Base-by-base conservation (phyloP, 1,140 invertebrate species). In the Polypedilum vanderplanki region DNA sequence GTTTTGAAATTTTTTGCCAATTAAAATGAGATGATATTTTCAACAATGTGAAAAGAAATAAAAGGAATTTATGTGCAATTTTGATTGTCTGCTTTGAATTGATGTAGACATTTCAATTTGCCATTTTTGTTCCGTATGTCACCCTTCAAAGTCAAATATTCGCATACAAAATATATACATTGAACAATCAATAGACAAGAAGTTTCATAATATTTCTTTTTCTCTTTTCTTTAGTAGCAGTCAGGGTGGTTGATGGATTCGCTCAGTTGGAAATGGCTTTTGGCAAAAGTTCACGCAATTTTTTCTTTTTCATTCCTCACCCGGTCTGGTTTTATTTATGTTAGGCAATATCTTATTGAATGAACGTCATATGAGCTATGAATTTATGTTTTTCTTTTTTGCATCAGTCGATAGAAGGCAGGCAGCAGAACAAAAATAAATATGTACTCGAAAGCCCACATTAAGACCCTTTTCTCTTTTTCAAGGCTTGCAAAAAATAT, bases 231-330 rank as follows among this genome's bases (percentile, higher is more conserved):
- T 57, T 57, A 0, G 46, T 57, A 57, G 9, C 46, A 57, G 46
- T 8, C 41, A 46, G 46, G 46, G 46, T 57, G 46, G 46, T 57
- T 57, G 46, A 57, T 57, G 46, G 46, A 57, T 15, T 57, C 12
- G n/a, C 46, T 57, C 10, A 57, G 46, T 15, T 57, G 46, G 46
- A 57, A 57, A 57, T 57, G 12, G 46, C 46, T 57, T 57, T 57
- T 57, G 46, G n/a, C 46, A 57, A 57, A 57, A 57, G 12, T 57
- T 57, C 46, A 57, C 46, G 46, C 46, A 57, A 57, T 57, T 57
- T 15, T 15, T 15, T 57, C 46, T 57, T 57, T 15, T 57, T 57
- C 24, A 33, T 5, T 33, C 24, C 5, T 33, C 24, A 33, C 24
- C 24, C 24, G 24, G 24, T 57, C 8, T 15, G 10, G 4, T 57